Percentiles rank a stretch among this genome's conserved stretches.
Evolutionary conservation across 2,888 invertebrate species (phyloP).

Genomic region (Drosophila barbarae): DNA sequence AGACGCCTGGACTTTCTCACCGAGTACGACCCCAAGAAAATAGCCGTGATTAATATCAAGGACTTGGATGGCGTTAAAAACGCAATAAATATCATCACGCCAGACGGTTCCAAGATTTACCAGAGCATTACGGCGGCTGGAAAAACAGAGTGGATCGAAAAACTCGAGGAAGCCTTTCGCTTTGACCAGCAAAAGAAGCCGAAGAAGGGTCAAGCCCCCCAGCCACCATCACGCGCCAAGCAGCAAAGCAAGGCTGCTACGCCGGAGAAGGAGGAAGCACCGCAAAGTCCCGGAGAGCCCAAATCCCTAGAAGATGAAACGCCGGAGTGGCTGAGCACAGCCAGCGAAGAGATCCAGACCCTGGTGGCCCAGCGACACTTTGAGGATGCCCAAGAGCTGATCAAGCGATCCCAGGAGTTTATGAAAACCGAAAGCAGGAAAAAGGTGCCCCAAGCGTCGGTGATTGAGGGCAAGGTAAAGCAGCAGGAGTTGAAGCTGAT

Average conservation of each 20-base stretch:
- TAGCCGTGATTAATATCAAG: slow-evolving; percentile 96
- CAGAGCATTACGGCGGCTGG: slow-evolving; percentile 89
- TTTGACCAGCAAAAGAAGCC: slow-evolving; percentile 81
- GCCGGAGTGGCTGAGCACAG: slow-evolving; percentile 94
- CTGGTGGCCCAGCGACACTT: slow-evolving; percentile 97
- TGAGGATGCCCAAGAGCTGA: slow-evolving; percentile 91
- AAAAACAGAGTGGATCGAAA: slow-evolving; percentile 95
- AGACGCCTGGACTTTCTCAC: slow-evolving; percentile 79
- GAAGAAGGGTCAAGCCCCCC: slow-evolving; percentile 81
- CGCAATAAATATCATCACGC: slow-evolving; percentile 95
- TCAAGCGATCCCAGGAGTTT: slow-evolving; percentile 85
- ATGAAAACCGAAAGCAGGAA: slow-evolving; percentile 76
- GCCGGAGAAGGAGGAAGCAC: slow-evolving; percentile 47
- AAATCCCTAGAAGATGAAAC: slow-evolving; percentile 74
- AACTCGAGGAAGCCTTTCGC: slow-evolving; percentile 94
- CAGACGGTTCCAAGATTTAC: slow-evolving; percentile 95
- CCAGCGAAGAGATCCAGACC: slow-evolving; percentile 96
- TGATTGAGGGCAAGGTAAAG: slow-evolving; percentile 82
- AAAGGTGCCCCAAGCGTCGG: slow-evolving; percentile 69
- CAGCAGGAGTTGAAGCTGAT: slow-evolving; percentile 87
- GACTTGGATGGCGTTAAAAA: slow-evolving; percentile 94
- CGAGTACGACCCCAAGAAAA: slow-evolving; percentile 83
- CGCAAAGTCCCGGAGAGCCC: slow-evolving; percentile 63
- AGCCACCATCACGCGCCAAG: slow-evolving; percentile 74
- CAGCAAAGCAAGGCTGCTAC: slow-evolving; percentile 49